These are phyloP conservation scores for Coendou prehensilis DNA, from an alignment of 2,797 vertebrate species.

Conservation along the genomic window DNA sequence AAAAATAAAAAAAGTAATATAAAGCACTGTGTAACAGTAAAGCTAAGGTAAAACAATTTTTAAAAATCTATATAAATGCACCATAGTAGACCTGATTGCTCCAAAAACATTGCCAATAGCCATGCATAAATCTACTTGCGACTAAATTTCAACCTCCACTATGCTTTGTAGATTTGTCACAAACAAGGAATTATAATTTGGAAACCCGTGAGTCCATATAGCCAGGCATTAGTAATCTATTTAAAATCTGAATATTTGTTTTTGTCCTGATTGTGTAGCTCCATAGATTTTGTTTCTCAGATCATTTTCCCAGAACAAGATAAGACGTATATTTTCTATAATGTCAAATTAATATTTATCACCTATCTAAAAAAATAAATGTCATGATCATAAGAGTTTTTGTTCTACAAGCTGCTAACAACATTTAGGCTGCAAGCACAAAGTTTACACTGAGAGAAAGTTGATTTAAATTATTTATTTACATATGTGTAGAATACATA, in stretches of 20 bases:
- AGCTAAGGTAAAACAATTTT: neutral
- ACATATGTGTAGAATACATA: constrained; percentile 57
- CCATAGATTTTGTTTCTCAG: neutral
- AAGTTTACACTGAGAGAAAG: constrained; percentile 54
- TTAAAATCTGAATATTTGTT: neutral
- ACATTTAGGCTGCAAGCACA: constrained; percentile 25
- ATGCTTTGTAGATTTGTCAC: neutral
- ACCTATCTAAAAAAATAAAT: constrained; percentile 69
- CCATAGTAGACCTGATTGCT: neutral
- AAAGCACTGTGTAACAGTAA: neutral
- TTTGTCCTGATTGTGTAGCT: neutral
- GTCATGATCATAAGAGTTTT: constrained; percentile 47
- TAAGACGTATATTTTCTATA: constrained; percentile 68
- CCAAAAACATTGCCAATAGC: neutral
- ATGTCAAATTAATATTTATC: constrained; percentile 62
- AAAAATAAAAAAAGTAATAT: neutral
- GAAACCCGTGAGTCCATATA: neutral
- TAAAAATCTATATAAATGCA: neutral
- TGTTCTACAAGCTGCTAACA: constrained; percentile 54
- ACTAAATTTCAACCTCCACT: neutral
- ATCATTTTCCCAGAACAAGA: constrained; percentile 68
- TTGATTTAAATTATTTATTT: constrained; percentile 72
- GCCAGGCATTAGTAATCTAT: neutral
- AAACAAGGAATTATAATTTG: neutral
- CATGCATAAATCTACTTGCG: neutral